Percentiles rank a stretch among this genome's conserved stretches.
These are phyloP conservation scores for Hecatera dysodea DNA, from an alignment of 2,888 invertebrate genomes.

Conservation along the genomic window DNA sequence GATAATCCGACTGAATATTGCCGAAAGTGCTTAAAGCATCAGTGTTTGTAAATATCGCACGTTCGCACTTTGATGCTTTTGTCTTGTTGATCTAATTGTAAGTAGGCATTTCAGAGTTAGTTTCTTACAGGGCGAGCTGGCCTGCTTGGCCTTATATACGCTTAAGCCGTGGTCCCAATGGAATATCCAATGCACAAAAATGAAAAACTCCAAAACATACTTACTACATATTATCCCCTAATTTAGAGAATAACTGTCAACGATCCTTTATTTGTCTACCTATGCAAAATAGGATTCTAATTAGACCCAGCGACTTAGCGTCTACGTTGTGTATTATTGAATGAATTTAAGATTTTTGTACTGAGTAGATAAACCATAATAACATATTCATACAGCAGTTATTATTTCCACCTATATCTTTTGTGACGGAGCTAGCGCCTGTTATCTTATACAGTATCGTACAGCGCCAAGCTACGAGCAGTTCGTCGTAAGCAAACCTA, in stretches of 20 bases:
- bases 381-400: not conserved
- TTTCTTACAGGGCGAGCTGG: not conserved
- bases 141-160: not conserved
- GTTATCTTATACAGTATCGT: constrained; percentile 36
- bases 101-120: constrained; percentile 29
- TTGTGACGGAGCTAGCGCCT: constrained; percentile 17
- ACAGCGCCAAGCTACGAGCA: constrained; percentile 22
- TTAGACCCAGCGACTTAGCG: not conserved
- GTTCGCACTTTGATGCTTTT: constrained; percentile 53
- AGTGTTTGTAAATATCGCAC: constrained; percentile 61
- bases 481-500: constrained; percentile 66
- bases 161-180: not conserved
- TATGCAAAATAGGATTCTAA: not conserved
- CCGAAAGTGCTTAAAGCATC: constrained; percentile 54
- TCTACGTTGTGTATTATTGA: not conserved
- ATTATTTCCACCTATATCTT: constrained; percentile 29
- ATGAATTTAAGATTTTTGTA: not conserved
- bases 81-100: constrained; percentile 35
- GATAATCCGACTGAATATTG: constrained; percentile 52
- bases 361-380: not conserved
- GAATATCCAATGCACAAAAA: not conserved
- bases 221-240: not conserved
- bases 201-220: not conserved
- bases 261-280: too few relatives aligned
- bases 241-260: too few relatives aligned